Base-by-base conservation (phyloP, 2,888 invertebrate species). In the Coenonympha arcania region DNA sequence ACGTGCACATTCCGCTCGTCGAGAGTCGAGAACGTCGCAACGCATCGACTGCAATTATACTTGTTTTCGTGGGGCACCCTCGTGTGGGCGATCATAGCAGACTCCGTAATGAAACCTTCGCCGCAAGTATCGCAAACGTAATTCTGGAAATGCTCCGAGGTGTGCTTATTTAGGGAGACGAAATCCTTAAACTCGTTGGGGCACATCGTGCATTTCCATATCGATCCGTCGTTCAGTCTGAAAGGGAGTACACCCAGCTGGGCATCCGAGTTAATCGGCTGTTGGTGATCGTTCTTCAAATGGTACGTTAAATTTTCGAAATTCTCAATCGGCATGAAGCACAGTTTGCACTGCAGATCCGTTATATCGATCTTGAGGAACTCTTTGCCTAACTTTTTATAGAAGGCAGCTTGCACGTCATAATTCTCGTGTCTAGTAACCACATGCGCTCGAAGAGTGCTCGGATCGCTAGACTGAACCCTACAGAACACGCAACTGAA, bases 71-170 rank as follows among this genome's bases (percentile, higher is more conserved):
- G 85, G 0, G 85, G 85, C 60, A 83, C 71, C 60, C 80, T 86
- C 0, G 79, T 79, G 48, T 86, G 86, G 4, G 83, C 79, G 36
- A 82, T 70, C 77, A 86, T 81, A 1, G 81, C 80, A 0, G 80
- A 80, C 58, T 84, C 83, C 0, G 86, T 86, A 4, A 86, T 82
- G 50, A 85, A 85, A 1, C 86, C 86, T 58, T 83, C 83, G 0
- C 86, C 86, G 44, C 86, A 86, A 1, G 82, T 78, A 54, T 85
- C 84, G 52, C 86, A 86, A 6, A 86, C 86, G 50, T 83, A 85
- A 50, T 86, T 86, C 54, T 84, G 81, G 41, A 81, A 86, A 59
- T 86, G 86, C 54, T 76, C 76, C 0, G 77, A 67, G 0, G 85
- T 86, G 50, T 86, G 86, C 34, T 80, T 84, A 52, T 79, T 80